phyloP scores from a whole-genome alignment of 1,140 invertebrate species.

The Berghia stephanieae region DNA sequence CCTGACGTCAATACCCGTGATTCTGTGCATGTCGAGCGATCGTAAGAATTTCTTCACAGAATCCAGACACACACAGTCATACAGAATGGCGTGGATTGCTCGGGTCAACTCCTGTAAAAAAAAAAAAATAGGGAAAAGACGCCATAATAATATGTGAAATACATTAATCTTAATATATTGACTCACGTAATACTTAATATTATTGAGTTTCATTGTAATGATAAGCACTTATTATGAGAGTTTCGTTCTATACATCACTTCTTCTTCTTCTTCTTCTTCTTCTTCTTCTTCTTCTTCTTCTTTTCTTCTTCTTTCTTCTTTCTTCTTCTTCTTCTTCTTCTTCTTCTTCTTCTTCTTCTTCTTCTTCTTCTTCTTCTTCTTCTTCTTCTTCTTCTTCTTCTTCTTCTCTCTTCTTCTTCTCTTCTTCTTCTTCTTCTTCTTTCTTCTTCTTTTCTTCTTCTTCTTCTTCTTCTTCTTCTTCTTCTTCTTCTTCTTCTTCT shows the following conservation, averaged over 20 bases:
- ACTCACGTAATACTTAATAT: constrained; percentile 67
- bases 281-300: neutral
- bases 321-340: constrained; percentile 1
- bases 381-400: neutral
- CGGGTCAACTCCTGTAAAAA: too few species aligned
- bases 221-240: too few species aligned
- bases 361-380: neutral
- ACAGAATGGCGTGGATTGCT: too few species aligned
- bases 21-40: too few species aligned
- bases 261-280: neutral
- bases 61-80: too few species aligned
- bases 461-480: neutral
- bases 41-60: too few species aligned
- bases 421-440: neutral
- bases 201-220: neutral
- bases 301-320: neutral
- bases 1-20: too few species aligned
- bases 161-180: constrained; percentile 64
- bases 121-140: too few species aligned
- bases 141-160: neutral
- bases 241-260: too few species aligned
- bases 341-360: neutral
- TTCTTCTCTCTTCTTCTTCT: neutral
- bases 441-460: neutral
- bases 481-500: neutral